These are phyloP conservation scores for Heliornis fulica DNA, from an alignment of 2,113 vertebrate species.

Conservation along the genomic window DNA sequence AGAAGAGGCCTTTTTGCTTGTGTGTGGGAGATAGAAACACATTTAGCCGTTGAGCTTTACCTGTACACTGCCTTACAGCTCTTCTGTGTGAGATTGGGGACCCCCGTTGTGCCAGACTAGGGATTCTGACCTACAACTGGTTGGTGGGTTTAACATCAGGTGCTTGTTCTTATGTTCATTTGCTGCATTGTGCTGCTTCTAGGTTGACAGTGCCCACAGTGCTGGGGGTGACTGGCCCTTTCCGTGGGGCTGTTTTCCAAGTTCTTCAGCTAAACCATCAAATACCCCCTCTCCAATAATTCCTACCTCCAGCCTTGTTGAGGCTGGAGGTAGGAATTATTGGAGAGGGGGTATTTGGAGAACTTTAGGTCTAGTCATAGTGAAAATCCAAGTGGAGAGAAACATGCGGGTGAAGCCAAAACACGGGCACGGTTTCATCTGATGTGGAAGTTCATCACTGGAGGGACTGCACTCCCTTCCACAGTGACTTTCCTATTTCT, in stretches of 20 bases:
- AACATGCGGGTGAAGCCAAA: background rate
- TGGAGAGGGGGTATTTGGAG: background rate
- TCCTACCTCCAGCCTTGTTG: too few species aligned
- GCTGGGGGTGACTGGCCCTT: background rate
- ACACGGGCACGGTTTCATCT: background rate
- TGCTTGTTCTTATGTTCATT: too few species aligned
- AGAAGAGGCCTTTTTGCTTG: background rate
- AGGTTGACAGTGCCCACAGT: background rate
- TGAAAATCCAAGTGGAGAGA: background rate
- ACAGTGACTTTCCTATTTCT: background rate
- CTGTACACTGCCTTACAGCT: background rate
- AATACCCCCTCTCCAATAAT: too few species aligned
- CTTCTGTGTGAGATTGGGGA: background rate
- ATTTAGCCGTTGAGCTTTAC: too few species aligned
- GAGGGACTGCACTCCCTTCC: background rate
- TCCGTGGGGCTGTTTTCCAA: background rate
- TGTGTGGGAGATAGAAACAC: too few species aligned
- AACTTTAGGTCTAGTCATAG: background rate
- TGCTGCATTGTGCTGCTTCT: background rate
- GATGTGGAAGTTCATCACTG: background rate
- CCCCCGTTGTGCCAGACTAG: background rate
- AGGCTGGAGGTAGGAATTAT: background rate
- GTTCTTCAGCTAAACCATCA: background rate
- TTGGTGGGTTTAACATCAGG: rapidly evolving
- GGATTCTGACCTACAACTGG: background rate